Evolutionary conservation across 1,140 invertebrate species (phyloP).

Genomic region (Calephelis virginiensis): DNA sequence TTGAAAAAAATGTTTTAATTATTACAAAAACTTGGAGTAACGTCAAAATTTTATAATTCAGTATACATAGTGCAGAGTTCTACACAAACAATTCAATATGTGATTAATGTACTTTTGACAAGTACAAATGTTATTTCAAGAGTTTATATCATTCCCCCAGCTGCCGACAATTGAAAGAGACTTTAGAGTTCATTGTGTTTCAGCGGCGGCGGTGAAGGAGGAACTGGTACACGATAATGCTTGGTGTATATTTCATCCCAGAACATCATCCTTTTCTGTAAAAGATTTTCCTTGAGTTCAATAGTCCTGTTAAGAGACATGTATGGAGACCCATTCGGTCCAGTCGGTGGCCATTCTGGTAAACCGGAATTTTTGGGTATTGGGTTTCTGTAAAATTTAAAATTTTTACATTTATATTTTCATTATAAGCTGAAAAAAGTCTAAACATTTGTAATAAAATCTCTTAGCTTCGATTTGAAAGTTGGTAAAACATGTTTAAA

Average conservation of each 20-base stretch:
- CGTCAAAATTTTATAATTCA: too few relatives aligned
- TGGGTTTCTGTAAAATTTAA: constrained; percentile 36
- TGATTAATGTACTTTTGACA: too few relatives aligned
- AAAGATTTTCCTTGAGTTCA: constrained; percentile 27
- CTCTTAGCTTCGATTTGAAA: not conserved
- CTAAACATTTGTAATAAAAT: constrained; percentile 5
- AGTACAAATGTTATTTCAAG: too few relatives aligned
- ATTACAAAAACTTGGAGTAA: too few relatives aligned
- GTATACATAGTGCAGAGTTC: too few relatives aligned
- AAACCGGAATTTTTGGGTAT: constrained; percentile 30
- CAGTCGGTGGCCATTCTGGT: constrained; percentile 38
- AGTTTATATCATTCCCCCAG: too few relatives aligned
- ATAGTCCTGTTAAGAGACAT: constrained; percentile 37
- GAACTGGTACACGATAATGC: constrained; percentile 34
- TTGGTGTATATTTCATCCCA: constrained; percentile 42
- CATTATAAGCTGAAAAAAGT: too few relatives aligned
- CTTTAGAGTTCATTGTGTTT: constrained; percentile 19
- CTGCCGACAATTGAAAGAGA: too few relatives aligned
- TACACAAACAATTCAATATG: too few relatives aligned
- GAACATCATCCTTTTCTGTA: constrained; percentile 33
- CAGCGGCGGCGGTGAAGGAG: constrained; percentile 24
- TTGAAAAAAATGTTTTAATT: too few relatives aligned
- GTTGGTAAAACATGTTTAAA: not conserved
- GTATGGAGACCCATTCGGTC: constrained; percentile 31
- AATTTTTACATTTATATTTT: not conserved